A percentile compares a stretch with the other conserved stretches of the same genome.
Conservation (phyloP, 2,888 invertebrate species). For the Scaptodrosophila latifasciaeformis region DNA sequence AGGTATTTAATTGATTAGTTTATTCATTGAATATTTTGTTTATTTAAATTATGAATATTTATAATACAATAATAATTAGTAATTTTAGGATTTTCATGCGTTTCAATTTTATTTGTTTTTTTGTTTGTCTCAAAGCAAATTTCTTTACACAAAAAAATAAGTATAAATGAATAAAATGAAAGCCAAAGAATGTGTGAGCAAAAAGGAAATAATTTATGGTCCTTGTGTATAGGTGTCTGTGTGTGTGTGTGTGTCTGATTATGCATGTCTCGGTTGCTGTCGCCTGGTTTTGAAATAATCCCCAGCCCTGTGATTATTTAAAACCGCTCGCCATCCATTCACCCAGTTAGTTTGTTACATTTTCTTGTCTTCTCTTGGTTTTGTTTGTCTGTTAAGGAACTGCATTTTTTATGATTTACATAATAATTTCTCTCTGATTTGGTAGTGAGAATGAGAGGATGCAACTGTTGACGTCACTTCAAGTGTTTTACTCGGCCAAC, state of each 20-base stretch:
- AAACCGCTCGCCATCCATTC: constrained; percentile 20
- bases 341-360: not conserved
- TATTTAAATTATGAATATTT: too few species aligned
- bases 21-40: too few species aligned
- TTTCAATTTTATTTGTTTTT: too few species aligned
- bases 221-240: too few species aligned
- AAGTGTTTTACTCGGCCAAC: constrained; percentile 31
- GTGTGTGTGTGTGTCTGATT: too few species aligned
- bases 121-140: too few species aligned
- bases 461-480: constrained; percentile 11
- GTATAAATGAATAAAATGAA: not conserved
- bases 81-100: too few species aligned
- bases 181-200: not conserved
- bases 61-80: too few species aligned
- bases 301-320: constrained; percentile 62
- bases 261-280: not conserved
- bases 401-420: constrained; percentile 3
- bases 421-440: not conserved
- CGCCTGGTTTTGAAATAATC: constrained; percentile 47
- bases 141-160: not conserved
- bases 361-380: not conserved
- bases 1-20: too few species aligned
- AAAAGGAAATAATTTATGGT: too few species aligned
- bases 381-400: constrained; percentile 6
- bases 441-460: constrained; percentile 17